Base-by-base conservation (phyloP, 2,797 vertebrate species). In the Coccyzus lansbergi region DNA sequence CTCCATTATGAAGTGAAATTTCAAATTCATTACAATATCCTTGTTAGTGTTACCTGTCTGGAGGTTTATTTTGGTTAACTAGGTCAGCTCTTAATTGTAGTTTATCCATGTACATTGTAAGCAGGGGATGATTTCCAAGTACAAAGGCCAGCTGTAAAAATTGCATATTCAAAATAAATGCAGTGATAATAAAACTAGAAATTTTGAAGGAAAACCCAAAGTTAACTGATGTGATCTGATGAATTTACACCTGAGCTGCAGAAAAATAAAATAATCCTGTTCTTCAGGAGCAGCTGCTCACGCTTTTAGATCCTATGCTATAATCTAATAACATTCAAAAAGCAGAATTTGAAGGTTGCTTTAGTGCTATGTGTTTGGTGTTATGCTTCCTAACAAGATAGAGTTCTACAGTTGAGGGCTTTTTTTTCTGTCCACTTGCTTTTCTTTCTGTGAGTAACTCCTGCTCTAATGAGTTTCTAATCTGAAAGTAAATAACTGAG, bases 401-500 rank as follows among this genome's bases (percentile, higher is more conserved):
- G 80, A 88, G 69, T 65, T 81, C 53, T 55, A 21, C 29, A 60
- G n/a, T 53, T 48, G 42, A 89, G 82, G 59, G 40, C 0, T 52
- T 78, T 38, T 56, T 70, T 46, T 49, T 22, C 67, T 91, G 52
- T 92, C 40, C 52, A 42, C 90, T 95, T 95, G 63, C 63, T 89
- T 90, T 93, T 93, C 48, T 93, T 91, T 91, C 85, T 76, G 67
- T 53, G 83, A 53, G 59, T 91, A 94, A 91, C 93, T 93, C 95
- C 94, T 95, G 89, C 89, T 95, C 69, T 77, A 72, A 93, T 1
- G 28, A 91, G 80, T 82, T 93, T 69, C 62, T 91, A 92, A 91
- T 97, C 94, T 69, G 81, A 95, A 95, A 95, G 94, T 83, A 95
- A 96, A 96, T 94, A 95, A 86, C 85, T 84, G 69, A 52, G 87